A percentile compares a stretch with the other conserved stretches of the same genome.
Conservation (phyloP, 2,888 invertebrate species). For the Phortica okadai region DNA sequence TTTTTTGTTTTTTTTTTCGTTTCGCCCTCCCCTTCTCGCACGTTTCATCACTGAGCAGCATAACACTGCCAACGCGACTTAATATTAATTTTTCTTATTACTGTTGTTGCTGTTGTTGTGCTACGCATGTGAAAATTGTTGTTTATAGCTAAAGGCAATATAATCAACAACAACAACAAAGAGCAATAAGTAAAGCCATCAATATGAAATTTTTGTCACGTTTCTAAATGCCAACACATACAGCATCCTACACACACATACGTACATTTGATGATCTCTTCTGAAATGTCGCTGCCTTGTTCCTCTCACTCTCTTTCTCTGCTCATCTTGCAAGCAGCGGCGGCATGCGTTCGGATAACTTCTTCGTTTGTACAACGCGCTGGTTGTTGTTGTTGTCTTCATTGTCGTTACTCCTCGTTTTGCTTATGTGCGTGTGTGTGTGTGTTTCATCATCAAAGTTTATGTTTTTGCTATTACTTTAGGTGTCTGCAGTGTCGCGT, state of each 20-base stretch:
- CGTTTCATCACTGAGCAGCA: neutral
- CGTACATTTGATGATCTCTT: constrained; percentile 30
- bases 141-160: constrained; percentile 10
- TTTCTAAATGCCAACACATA: constrained; percentile 56
- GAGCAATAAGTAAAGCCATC: constrained; percentile 55
- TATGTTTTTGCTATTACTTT: constrained; percentile 67
- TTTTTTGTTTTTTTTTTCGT: constrained; percentile 34
- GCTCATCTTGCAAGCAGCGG: neutral
- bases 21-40: constrained; percentile 26
- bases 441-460: constrained; percentile 58
- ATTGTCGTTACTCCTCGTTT: constrained; percentile 8
- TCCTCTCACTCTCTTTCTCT: neutral
- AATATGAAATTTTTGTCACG: constrained; percentile 69
- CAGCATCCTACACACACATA: constrained; percentile 45
- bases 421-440: neutral
- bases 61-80: neutral
- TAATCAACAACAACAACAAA: constrained; percentile 21
- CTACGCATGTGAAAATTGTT: constrained; percentile 3
- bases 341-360: neutral
- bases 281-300: no score
- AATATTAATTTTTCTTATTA: constrained; percentile 16
- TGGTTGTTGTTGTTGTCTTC: neutral
- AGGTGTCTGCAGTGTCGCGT: constrained; percentile 32
- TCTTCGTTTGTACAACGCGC: neutral
- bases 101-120: neutral